These are phyloP conservation scores for Reticulitermes lucifugus DNA, from an alignment of 2,888 invertebrate genomes.

Conservation along the genomic window DNA sequence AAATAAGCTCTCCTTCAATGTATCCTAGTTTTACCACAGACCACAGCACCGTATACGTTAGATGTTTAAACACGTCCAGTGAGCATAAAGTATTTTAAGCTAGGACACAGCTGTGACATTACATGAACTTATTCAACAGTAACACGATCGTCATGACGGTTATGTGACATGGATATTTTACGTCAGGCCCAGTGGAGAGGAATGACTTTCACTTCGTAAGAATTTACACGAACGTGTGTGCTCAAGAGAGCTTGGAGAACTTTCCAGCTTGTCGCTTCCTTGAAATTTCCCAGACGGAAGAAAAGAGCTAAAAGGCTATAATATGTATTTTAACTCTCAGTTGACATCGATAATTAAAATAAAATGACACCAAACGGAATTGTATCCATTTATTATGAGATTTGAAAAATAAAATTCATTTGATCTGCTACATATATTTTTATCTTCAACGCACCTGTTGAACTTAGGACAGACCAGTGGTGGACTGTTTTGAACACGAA, in stretches of 20 bases:
- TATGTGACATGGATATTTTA: not conserved
- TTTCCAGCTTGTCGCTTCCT: not conserved
- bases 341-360: too few species aligned
- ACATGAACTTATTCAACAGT: not conserved
- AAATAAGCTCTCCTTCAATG: not conserved
- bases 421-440: too few species aligned
- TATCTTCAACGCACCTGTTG: too few species aligned
- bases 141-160: not conserved
- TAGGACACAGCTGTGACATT: slow-evolving; percentile 13
- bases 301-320: too few species aligned
- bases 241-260: not conserved
- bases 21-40: not conserved
- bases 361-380: too few species aligned
- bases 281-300: too few species aligned
- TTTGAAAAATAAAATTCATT: too few species aligned
- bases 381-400: too few species aligned
- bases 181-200: not conserved
- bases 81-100: not conserved
- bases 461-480: too few species aligned
- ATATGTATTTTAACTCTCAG: too few species aligned
- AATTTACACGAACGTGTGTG: not conserved
- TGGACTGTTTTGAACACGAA: too few species aligned
- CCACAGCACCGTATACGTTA: not conserved
- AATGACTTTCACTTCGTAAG: not conserved
- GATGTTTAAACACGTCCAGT: not conserved